Evolutionary conservation across 2,113 vertebrate genomes (phyloP).

Genomic region (Ailuropoda melanoleuca): DNA sequence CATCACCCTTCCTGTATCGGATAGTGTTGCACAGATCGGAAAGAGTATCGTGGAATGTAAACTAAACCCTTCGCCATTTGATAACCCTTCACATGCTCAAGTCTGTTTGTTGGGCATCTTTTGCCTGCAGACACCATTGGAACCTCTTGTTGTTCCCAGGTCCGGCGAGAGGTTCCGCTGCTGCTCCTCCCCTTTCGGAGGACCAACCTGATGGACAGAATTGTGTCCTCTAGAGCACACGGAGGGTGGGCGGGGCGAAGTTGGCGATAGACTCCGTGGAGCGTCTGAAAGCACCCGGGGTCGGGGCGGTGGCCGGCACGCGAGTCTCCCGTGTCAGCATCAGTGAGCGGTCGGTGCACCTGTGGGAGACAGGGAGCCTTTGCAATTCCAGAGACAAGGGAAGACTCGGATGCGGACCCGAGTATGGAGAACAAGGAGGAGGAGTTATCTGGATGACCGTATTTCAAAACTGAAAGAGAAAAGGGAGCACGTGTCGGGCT

Average conservation of each 20-base stretch:
- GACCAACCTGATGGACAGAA: too few relatives aligned
- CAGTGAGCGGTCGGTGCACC: neutral
- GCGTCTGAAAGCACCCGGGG: rapidly evolving
- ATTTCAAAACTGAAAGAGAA: too few relatives aligned
- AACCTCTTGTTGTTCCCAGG: neutral
- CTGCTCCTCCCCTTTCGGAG: neutral
- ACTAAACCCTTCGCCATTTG: rapidly evolving
- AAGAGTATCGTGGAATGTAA: rapidly evolving
- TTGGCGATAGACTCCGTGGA: rapidly evolving
- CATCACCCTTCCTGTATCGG: neutral
- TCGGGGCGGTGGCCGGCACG: rapidly evolving
- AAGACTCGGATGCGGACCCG: rapidly evolving
- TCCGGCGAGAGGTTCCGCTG: rapidly evolving
- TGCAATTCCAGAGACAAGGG: neutral
- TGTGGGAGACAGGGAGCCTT: neutral
- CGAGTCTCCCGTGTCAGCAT: rapidly evolving
- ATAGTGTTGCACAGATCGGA: too few relatives aligned
- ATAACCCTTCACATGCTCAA: too few relatives aligned
- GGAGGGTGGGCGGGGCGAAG: neutral
- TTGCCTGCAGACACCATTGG: neutral
- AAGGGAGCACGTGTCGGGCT: rapidly evolving
- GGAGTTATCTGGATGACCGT: too few relatives aligned
- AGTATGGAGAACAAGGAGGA: neutral
- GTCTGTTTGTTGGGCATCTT: neutral
- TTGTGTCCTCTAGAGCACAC: rapidly evolving